Conservation (phyloP, 2,888 invertebrate genomes). For the Ecliptopera silaceata region DNA sequence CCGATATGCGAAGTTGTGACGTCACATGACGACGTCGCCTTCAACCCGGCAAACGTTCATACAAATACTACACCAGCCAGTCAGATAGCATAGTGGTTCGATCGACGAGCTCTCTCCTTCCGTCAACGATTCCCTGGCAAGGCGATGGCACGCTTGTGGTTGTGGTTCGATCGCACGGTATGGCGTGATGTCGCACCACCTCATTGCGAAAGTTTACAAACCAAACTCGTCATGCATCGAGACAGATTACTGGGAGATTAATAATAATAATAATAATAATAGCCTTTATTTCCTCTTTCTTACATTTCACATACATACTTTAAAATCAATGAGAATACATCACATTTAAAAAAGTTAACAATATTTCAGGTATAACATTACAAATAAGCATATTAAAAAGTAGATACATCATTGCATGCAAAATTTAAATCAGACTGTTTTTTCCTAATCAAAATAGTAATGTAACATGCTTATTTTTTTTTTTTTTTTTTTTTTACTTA, state of each 20-base stretch:
- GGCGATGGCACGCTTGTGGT: constrained; percentile 16
- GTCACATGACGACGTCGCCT: constrained; percentile 63
- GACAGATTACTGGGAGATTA: constrained; percentile 1
- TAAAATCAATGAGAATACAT: too few relatives aligned
- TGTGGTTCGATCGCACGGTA: constrained; percentile 63
- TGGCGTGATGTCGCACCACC: constrained; percentile 75
- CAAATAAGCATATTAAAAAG: too few relatives aligned
- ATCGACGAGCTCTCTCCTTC: constrained; percentile 29
- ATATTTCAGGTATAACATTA: too few relatives aligned
- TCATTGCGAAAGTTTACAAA: constrained; percentile 62
- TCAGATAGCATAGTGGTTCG: constrained; percentile 16
- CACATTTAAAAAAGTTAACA: too few relatives aligned
- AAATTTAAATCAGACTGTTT: too few relatives aligned
- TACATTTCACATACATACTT: too few relatives aligned
- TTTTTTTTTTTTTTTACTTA: too few relatives aligned
- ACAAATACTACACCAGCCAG: constrained; percentile 6
- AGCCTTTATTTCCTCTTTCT: too few relatives aligned
- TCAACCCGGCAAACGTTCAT: constrained; percentile 21
- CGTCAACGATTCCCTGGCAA: constrained; percentile 18
- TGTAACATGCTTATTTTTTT: too few relatives aligned
- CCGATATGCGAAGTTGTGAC: constrained; percentile 53
- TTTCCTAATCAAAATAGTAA: too few relatives aligned
- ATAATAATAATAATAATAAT: too few relatives aligned
- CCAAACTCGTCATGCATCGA: constrained; percentile 17
- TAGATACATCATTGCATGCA: too few relatives aligned